These are phyloP conservation scores for Nasonovia ribisnigri DNA, from an alignment of 2,888 invertebrate species.

Conservation along the genomic window DNA sequence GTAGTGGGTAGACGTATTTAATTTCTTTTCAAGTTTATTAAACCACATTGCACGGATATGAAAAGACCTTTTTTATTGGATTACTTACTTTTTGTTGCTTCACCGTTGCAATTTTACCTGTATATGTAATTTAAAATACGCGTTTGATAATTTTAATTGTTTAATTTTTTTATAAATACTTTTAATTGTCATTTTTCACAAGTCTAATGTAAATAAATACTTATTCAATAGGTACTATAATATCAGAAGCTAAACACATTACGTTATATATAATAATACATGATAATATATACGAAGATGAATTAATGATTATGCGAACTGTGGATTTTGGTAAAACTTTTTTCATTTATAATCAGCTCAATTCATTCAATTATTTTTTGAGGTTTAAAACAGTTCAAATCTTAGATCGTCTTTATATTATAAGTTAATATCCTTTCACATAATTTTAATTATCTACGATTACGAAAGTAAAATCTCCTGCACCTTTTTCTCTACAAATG, in stretches of 20 bases:
- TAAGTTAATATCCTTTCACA: not conserved
- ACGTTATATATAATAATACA: not conserved
- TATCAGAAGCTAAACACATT: too few relatives aligned
- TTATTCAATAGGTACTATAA: not conserved
- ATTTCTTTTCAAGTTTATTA: not conserved
- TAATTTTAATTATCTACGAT: not conserved
- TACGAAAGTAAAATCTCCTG: not conserved
- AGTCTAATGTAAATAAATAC: not conserved
- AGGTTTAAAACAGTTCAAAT: not conserved
- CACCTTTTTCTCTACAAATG: not conserved
- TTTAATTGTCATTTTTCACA: not conserved
- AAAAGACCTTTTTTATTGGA: not conserved
- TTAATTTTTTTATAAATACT: not conserved
- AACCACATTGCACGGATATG: not conserved
- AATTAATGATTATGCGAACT: not conserved
- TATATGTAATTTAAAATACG: not conserved
- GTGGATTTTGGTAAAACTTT: not conserved
- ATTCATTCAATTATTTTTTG: not conserved
- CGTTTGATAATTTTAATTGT: not conserved
- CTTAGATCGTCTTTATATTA: not conserved
- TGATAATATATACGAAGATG: not conserved
- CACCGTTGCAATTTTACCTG: not conserved
- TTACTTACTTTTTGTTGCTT: not conserved
- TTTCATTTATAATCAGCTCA: not conserved
- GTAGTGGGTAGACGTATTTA: not conserved